Percentiles rank a stretch among this genome's conserved stretches.
Evolutionary conservation across 2,888 invertebrate species (phyloP).

Genomic region (Parasteatoda lunata): DNA sequence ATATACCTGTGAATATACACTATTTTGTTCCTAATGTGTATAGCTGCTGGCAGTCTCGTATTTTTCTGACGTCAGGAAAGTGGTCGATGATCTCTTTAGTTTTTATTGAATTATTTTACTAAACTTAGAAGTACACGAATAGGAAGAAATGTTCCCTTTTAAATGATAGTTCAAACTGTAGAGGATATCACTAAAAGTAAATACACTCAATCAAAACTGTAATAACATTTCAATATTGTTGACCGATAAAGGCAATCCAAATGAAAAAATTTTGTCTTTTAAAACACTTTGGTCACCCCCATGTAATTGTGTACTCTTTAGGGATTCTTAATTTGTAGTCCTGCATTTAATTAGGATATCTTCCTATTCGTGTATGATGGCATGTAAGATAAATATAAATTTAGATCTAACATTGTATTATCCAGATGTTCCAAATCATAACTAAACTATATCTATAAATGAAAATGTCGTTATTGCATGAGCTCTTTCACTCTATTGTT

Average conservation of each 20-base stretch:
- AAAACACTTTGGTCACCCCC: slow-evolving; percentile 1
- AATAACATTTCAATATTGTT: background rate
- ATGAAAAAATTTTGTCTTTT: background rate
- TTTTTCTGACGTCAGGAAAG: slow-evolving; percentile 59
- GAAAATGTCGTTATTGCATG: background rate
- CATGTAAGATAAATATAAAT: background rate
- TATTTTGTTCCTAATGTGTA: slow-evolving; percentile 67
- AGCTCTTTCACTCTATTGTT: background rate
- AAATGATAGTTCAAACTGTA: slow-evolving; percentile 58
- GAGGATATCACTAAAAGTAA: background rate
- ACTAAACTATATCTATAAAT: background rate
- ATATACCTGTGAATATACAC: slow-evolving; percentile 65
- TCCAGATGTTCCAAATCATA: background rate
- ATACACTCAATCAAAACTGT: background rate
- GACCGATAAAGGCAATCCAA: background rate
- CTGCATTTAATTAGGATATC: background rate
- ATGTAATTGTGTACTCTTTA: background rate
- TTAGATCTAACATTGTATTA: background rate
- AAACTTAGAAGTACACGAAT: slow-evolving; percentile 38
- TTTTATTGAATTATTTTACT: slow-evolving; percentile 62
- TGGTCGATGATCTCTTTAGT: slow-evolving; percentile 41
- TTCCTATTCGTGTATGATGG: background rate
- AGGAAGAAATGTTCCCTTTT: slow-evolving; percentile 44
- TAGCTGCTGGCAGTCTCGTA: slow-evolving; percentile 69
- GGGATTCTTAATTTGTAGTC: background rate